Conservation (phyloP, 2,113 vertebrate genomes). For the Halichoeres trimaculatus region DNA sequence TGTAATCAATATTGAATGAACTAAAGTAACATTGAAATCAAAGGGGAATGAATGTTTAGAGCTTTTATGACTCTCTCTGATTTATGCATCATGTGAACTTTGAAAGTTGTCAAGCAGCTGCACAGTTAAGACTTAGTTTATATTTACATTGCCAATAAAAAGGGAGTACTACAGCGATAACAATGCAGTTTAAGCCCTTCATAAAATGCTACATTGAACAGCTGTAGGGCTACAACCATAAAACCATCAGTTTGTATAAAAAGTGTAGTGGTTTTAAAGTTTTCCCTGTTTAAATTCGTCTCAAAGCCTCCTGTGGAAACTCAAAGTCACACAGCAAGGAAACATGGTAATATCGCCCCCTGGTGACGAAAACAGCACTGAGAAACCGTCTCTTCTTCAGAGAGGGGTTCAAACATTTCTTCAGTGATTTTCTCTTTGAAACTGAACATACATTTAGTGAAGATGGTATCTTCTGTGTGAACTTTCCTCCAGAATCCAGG, state of each 20-base stretch:
- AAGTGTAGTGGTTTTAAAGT: slow-evolving; percentile 13
- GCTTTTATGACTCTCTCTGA: slow-evolving; percentile 6
- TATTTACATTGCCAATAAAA: too few species aligned
- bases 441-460: background rate
- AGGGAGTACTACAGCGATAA: background rate
- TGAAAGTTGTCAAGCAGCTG: slow-evolving; percentile 26
- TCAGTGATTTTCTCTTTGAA: background rate
- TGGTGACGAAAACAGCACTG: slow-evolving; percentile 42
- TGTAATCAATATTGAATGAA: slow-evolving; percentile 26
- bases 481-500: background rate
- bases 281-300: background rate
- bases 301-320: slow-evolving; percentile 13
- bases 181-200: background rate
- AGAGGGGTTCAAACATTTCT: slow-evolving; percentile 2
- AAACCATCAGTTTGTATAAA: background rate
- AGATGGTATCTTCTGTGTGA: background rate
- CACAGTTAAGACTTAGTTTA: slow-evolving; percentile 1
- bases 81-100: slow-evolving; percentile 17
- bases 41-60: slow-evolving; percentile 3
- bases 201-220: slow-evolving; percentile 1
- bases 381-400: background rate
- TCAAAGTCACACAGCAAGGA: slow-evolving; percentile 12
- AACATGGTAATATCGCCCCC: slow-evolving; percentile 73
- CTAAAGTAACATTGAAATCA: too few species aligned
- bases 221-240: background rate